These are phyloP conservation scores for Cheilosia vulpina DNA, from an alignment of 2,888 invertebrate species.

Conservation along the genomic window DNA sequence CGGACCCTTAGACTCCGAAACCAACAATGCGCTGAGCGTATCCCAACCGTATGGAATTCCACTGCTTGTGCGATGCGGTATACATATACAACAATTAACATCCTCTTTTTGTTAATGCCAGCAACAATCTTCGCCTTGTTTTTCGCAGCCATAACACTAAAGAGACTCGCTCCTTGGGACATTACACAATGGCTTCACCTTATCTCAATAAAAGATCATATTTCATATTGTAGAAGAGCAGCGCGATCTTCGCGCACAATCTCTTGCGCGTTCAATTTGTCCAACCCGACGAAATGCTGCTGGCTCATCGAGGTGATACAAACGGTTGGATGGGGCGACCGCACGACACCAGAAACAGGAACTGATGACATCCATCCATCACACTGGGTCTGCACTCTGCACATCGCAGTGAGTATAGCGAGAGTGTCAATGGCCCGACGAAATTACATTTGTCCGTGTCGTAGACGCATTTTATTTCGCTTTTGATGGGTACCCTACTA, in stretches of 20 bases:
- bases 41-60: constrained; percentile 69
- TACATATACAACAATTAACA: constrained; percentile 70
- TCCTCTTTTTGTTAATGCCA: constrained; percentile 72
- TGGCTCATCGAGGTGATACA: constrained; percentile 64
- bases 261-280: constrained; percentile 40
- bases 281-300: constrained; percentile 29
- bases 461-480: constrained; percentile 43
- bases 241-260: constrained; percentile 62
- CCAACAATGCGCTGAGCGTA: constrained; percentile 48
- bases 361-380: constrained; percentile 56
- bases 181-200: constrained; percentile 73
- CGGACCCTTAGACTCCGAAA: constrained; percentile 42
- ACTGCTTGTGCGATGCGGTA: constrained; percentile 13
- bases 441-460: constrained; percentile 45
- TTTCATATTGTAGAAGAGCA: constrained; percentile 61
- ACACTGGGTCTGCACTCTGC: not conserved
- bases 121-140: constrained; percentile 69
- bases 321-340: constrained; percentile 13
- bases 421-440: constrained; percentile 69
- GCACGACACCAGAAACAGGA: constrained; percentile 47
- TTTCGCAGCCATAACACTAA: constrained; percentile 42
- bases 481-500: constrained; percentile 6
- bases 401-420: constrained; percentile 8
- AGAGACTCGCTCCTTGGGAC: constrained; percentile 65
- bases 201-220: constrained; percentile 74